Base-by-base conservation (phyloP, 2,113 vertebrate genomes). In the Orthochromis malagaraziensis region DNA sequence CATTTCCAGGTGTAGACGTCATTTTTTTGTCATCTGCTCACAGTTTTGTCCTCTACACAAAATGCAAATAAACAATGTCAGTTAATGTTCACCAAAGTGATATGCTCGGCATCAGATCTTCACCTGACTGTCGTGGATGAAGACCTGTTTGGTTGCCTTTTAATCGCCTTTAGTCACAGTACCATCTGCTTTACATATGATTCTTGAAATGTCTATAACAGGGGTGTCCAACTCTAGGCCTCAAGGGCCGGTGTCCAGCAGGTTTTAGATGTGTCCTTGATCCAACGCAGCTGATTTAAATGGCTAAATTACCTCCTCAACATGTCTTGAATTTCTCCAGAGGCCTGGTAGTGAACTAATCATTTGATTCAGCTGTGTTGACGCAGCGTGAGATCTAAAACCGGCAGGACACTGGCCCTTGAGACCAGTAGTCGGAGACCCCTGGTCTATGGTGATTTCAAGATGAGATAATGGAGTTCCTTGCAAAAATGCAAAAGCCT, bases 281-380 rank as follows among this genome's bases (percentile, higher is more conserved):
- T 33, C 58, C 58, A 63, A 11, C 9, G 0, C 2, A 63, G 16
- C 58, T 0, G 16, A 2, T 35, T 63, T 35, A 35, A 63, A 19
- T 0, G 6, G 31, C 31, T 35, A n/a, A 63, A 3, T 63, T 63
- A 63, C 31, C 31, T 63, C 58, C 31, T 63, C 31, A 63, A 35
- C 29, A 63, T 63, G 58, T 63, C 17, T 1, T 63, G 31, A 63
- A 63, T 35, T 63, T 35, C 9, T 63, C 17, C 58, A 35, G 31
- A 63, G 31, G 31, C 58, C 9, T 35, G 31, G 58, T 63, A 0
- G 5, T 63, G 58, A 35, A 63, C 9, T 63, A 35, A 63, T 63
- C 31, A n/a, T n/a, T 63, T 63, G 9, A 63, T 35, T 63, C 31
- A 63, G 4, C 17, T 63, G 29, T 63, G 29, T 63, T 33, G 29